These are phyloP conservation scores for Lanistes nyassanus DNA, from an alignment of 1,140 invertebrate genomes.

Conservation along the genomic window DNA sequence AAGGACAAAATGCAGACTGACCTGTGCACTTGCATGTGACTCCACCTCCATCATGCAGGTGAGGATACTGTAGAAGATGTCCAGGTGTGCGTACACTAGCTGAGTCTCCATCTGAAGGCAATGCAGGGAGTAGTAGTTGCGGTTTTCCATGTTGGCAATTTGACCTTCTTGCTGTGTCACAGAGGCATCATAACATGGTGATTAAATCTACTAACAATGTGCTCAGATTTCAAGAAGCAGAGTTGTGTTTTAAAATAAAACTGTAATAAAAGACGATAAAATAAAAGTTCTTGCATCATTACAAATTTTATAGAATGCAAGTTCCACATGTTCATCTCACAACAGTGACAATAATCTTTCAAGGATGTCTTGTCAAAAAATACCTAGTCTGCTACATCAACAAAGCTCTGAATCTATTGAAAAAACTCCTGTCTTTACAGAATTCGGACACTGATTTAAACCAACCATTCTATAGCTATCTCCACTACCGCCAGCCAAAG, in stretches of 20 bases:
- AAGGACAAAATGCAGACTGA: slow-evolving; percentile 53
- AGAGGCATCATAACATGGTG: neutral
- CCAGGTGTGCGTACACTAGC: slow-evolving; percentile 76
- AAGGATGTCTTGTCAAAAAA: too few species aligned
- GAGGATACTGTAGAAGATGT: slow-evolving; percentile 75
- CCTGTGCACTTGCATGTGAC: slow-evolving; percentile 74
- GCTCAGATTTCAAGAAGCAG: too few species aligned
- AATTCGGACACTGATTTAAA: too few species aligned
- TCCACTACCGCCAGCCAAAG: too few species aligned
- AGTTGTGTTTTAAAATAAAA: too few species aligned
- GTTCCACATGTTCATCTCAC: too few species aligned
- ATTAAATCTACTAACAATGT: too few species aligned
- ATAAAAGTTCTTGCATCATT: too few species aligned
- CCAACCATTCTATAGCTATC: neutral
- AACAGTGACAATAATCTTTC: too few species aligned
- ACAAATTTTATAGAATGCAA: slow-evolving; percentile 1
- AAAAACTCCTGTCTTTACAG: neutral
- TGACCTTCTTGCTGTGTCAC: slow-evolving; percentile 73
- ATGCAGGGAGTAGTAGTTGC: slow-evolving; percentile 78
- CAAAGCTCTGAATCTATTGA: too few species aligned
- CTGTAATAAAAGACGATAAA: too few species aligned
- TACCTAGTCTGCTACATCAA: too few species aligned
- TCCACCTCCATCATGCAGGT: slow-evolving; percentile 74
- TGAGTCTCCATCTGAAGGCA: slow-evolving; percentile 81
- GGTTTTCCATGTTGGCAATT: slow-evolving; percentile 77